Conservation (phyloP, 1,140 invertebrate genomes). For the Drosophila obscura region DNA sequence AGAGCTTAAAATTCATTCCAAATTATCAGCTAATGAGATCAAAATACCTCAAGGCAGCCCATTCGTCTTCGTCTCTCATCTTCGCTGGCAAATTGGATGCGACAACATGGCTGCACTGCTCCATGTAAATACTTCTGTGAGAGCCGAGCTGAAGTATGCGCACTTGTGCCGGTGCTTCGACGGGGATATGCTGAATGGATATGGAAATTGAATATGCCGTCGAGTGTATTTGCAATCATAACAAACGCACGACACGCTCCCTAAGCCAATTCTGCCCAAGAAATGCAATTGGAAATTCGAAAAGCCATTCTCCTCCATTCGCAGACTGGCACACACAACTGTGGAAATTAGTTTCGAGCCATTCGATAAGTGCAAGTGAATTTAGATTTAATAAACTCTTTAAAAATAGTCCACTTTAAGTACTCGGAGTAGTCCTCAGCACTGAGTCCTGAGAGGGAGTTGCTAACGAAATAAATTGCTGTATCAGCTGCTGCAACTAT, state of each 20-base stretch:
- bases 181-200: neutral
- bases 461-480: constrained; percentile 68
- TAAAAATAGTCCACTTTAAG: neutral
- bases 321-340: neutral
- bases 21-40: constrained; percentile 72
- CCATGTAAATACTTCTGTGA: constrained; percentile 25
- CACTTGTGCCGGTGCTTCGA: constrained; percentile 1
- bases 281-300: constrained; percentile 43
- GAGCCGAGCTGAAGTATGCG: constrained; percentile 20
- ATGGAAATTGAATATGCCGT: constrained; percentile 24
- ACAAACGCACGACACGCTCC: constrained; percentile 9
- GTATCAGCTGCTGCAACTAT: constrained; percentile 54
- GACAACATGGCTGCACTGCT: constrained; percentile 19
- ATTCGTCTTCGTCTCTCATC: neutral
- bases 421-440: too few species aligned
- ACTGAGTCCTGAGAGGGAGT: constrained; percentile 3
- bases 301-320: constrained; percentile 3
- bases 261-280: neutral
- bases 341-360: constrained; percentile 19
- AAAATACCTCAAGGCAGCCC: neutral
- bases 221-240: constrained; percentile 71
- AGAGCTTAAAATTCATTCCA: constrained; percentile 35
- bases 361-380: neutral
- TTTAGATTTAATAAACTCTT: neutral
- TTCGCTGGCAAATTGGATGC: constrained; percentile 17